A percentile compares a stretch with the other conserved stretches of the same genome.
These are phyloP conservation scores for Pelochelys cantorii DNA, from an alignment of 2,797 vertebrate species.

Conservation along the genomic window DNA sequence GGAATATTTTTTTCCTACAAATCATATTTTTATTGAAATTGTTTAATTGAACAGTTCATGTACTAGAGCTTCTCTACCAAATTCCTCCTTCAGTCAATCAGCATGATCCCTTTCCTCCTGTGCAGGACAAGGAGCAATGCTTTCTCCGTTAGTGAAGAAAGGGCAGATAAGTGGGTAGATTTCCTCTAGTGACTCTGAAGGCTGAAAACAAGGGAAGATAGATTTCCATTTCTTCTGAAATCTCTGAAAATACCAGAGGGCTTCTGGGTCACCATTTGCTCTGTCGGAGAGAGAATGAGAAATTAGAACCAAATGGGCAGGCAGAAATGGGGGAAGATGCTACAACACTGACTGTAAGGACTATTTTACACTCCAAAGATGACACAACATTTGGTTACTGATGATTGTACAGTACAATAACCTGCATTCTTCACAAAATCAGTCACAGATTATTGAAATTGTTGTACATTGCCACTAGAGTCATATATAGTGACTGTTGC, in stretches of 20 bases:
- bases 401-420: background rate
- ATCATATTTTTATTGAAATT: background rate
- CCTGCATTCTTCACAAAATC: background rate
- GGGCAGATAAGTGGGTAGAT: background rate
- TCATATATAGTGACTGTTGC: no score
- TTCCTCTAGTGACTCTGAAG: background rate
- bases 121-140: background rate
- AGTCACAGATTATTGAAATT: background rate
- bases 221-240: background rate
- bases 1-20: background rate
- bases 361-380: background rate
- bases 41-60: background rate
- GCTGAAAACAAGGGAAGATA: background rate
- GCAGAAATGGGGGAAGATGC: background rate
- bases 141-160: conserved; percentile 23
- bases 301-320: conserved; percentile 14
- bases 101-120: background rate
- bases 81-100: background rate
- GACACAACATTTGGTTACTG: background rate
- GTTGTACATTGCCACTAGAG: background rate
- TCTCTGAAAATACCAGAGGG: background rate
- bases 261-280: background rate
- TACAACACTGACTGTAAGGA: background rate
- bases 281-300: background rate
- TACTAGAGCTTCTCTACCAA: background rate